Conservation (phyloP, 2,113 vertebrate genomes). For the Ameiurus melas region DNA sequence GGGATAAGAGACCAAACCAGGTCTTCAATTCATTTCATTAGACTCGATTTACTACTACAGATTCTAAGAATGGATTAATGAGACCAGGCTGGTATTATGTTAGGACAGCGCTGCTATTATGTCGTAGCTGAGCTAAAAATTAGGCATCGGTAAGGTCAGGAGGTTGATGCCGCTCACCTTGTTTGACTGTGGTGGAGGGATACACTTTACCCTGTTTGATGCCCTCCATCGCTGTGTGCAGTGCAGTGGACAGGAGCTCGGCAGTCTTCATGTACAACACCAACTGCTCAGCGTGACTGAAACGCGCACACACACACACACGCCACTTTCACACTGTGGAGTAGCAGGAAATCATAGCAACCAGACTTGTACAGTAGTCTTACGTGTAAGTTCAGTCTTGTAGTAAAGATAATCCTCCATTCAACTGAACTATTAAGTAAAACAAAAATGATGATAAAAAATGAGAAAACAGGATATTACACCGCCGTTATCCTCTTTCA, state of each 20-base stretch:
- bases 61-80: neutral
- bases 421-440: neutral
- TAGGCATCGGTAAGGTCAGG: neutral
- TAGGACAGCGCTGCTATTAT: no score
- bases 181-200: slow-evolving; percentile 90
- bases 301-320: slow-evolving; percentile 7
- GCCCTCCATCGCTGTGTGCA: slow-evolving; percentile 87
- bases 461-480: neutral
- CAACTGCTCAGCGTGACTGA: slow-evolving; percentile 91
- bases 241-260: slow-evolving; percentile 84
- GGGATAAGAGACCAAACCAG: neutral
- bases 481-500: neutral
- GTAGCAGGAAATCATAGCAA: neutral
- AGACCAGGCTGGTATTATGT: neutral
- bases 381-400: no score
- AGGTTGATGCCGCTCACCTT: slow-evolving; percentile 72
- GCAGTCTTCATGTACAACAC: slow-evolving; percentile 93
- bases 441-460: neutral
- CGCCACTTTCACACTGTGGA: neutral
- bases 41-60: neutral
- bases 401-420: neutral
- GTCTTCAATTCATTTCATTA: neutral
- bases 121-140: neutral
- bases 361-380: neutral
- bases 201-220: slow-evolving; percentile 90